Percentiles rank a stretch among this genome's conserved stretches.
phyloP scores from a whole-genome alignment of 2,888 invertebrate genomes.

The Teleogryllus oceanicus region DNA sequence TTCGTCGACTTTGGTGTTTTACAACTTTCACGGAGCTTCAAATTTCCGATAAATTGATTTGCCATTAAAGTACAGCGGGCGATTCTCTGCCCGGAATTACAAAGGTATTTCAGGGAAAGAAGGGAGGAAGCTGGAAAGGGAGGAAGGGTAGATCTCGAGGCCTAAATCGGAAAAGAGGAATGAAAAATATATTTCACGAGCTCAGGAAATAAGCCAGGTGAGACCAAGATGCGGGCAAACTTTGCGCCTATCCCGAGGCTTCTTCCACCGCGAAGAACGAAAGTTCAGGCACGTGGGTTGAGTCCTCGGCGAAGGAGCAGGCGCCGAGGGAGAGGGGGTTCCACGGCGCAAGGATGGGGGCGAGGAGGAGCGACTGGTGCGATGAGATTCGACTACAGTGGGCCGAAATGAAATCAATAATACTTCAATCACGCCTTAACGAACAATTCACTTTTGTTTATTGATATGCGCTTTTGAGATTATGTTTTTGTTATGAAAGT shows the following conservation, averaged over 20 bases:
- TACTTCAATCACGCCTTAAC: too few relatives aligned
- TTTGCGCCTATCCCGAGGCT: background rate
- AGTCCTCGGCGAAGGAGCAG: too few relatives aligned
- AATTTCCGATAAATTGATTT: constrained; percentile 18
- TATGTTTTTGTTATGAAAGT: too few relatives aligned
- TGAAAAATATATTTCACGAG: constrained; percentile 3
- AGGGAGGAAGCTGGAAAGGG: background rate
- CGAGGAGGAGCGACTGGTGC: too few relatives aligned
- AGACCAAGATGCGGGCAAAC: background rate
- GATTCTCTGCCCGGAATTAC: background rate
- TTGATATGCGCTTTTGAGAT: too few relatives aligned
- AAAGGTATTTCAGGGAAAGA: constrained; percentile 3
- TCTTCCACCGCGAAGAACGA: background rate
- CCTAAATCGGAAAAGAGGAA: background rate
- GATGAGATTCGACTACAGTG: too few relatives aligned
- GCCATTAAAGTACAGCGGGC: background rate
- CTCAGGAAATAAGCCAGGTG: background rate
- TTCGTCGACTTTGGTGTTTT: background rate
- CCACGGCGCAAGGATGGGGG: too few relatives aligned
- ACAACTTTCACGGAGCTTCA: background rate
- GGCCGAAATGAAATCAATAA: too few relatives aligned
- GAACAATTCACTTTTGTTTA: too few relatives aligned
- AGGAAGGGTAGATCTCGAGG: too few relatives aligned
- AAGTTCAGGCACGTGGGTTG: background rate
- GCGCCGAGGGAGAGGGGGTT: too few relatives aligned